phyloP scores from a whole-genome alignment of 2,888 invertebrate species.

The Drosophila greeni region DNA sequence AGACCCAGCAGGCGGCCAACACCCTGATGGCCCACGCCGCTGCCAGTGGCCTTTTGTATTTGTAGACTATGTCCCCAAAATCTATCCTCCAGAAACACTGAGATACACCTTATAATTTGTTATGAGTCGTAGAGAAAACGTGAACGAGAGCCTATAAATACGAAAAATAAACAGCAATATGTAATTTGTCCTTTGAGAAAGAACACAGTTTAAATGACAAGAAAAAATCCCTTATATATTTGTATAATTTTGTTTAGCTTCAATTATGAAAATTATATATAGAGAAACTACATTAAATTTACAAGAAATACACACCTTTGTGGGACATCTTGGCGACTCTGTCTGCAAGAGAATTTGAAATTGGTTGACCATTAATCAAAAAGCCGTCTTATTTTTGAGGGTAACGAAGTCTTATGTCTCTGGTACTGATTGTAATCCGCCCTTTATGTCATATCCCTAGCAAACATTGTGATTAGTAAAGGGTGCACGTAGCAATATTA shows the following conservation, averaged over 20 bases:
- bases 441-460: neutral
- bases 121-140: slow-evolving; percentile 23
- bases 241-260: slow-evolving; percentile 60
- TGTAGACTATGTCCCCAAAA: slow-evolving; percentile 68
- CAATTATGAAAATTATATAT: slow-evolving; percentile 66
- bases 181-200: slow-evolving; percentile 31
- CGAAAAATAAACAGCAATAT: slow-evolving; percentile 27
- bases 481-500: neutral
- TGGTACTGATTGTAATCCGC: neutral
- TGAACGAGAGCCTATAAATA: slow-evolving; percentile 8
- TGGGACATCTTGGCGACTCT: neutral
- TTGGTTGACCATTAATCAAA: slow-evolving; percentile 9
- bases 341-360: neutral
- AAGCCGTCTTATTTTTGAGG: slow-evolving; percentile 3
- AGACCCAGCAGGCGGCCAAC: slow-evolving; percentile 93
- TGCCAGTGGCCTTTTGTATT: slow-evolving; percentile 81
- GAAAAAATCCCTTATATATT: slow-evolving; percentile 41
- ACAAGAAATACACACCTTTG: slow-evolving; percentile 1
- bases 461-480: slow-evolving; percentile 20
- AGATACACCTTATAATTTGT: slow-evolving; percentile 28
- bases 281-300: slow-evolving; percentile 38
- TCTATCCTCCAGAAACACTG: slow-evolving; percentile 9
- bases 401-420: neutral
- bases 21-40: slow-evolving; percentile 93
- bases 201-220: slow-evolving; percentile 25